A percentile compares a stretch with the other conserved stretches of the same genome.
Evolutionary conservation across 1,140 invertebrate genomes (phyloP).

Genomic region (Galendromus occidentalis): DNA sequence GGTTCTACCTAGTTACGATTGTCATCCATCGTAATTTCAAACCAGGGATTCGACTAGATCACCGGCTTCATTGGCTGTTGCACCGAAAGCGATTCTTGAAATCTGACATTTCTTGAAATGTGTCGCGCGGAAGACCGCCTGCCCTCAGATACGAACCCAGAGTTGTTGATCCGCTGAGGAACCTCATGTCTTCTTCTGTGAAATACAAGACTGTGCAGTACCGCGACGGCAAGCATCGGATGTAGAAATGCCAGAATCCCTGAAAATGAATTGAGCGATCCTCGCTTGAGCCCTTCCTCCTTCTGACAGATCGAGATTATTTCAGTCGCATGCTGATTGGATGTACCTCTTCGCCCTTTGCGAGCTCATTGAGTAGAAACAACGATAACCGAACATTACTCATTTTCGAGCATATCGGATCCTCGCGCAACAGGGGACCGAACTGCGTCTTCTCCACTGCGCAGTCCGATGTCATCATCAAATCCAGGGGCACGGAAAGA

Average conservation of each 20-base stretch:
- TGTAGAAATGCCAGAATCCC: constrained; percentile 5
- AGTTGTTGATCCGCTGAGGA: not conserved
- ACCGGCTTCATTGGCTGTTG: not conserved
- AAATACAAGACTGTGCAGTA: not conserved
- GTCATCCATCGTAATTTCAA: no score
- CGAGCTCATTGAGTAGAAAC: not conserved
- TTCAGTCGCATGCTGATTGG: not conserved
- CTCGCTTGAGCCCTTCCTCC: no score
- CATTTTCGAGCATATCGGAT: not conserved
- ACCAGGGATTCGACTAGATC: not conserved
- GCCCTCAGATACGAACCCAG: not conserved
- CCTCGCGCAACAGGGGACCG: not conserved
- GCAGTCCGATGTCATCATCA: not conserved
- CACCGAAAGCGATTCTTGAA: not conserved
- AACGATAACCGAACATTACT: not conserved
- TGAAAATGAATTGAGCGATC: not conserved
- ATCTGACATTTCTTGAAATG: not conserved
- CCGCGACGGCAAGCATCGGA: not conserved
- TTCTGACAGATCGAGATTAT: no score
- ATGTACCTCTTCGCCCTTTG: not conserved
- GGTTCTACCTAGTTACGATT: no score
- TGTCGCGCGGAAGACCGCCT: not conserved
- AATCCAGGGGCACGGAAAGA: not conserved
- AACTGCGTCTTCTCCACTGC: not conserved
- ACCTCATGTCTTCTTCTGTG: not conserved